phyloP scores from a whole-genome alignment of 2,888 invertebrate species.

The Acheta domesticus region DNA sequence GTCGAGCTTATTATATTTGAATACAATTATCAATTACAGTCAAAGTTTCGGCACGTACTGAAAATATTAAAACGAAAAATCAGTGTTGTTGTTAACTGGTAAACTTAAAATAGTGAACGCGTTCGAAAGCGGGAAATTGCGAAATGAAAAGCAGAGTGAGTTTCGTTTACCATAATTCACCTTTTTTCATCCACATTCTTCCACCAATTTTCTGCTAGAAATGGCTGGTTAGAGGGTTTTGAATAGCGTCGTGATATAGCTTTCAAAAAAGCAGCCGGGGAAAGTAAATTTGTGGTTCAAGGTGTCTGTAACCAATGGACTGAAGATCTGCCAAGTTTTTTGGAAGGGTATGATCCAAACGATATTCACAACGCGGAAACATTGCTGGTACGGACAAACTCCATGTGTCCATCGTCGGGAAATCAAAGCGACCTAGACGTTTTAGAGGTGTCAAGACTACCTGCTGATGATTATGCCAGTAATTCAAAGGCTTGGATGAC shows the following conservation, averaged over 20 bases:
- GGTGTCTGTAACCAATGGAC: background rate
- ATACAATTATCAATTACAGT: background rate
- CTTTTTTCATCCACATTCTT: background rate
- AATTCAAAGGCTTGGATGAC: background rate
- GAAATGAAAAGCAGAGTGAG: too few species aligned
- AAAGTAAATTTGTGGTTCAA: background rate
- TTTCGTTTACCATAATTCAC: background rate
- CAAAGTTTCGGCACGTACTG: background rate
- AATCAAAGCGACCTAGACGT: background rate
- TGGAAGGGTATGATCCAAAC: background rate
- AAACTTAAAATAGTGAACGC: too few species aligned
- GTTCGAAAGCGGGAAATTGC: too few species aligned
- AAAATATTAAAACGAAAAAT: background rate
- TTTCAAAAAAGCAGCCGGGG: background rate
- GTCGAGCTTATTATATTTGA: too few species aligned
- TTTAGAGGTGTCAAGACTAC: background rate
- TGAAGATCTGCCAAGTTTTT: background rate
- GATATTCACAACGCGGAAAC: background rate
- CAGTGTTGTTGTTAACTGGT: too few species aligned
- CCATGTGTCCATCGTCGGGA: background rate
- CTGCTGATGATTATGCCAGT: background rate
- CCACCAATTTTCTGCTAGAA: background rate
- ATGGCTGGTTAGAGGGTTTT: background rate
- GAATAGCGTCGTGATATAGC: background rate
- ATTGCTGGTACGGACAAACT: background rate